A percentile compares a stretch with the other conserved stretches of the same genome.
Conservation (phyloP, 2,113 vertebrate genomes). For the Prietella phreatophila region DNA sequence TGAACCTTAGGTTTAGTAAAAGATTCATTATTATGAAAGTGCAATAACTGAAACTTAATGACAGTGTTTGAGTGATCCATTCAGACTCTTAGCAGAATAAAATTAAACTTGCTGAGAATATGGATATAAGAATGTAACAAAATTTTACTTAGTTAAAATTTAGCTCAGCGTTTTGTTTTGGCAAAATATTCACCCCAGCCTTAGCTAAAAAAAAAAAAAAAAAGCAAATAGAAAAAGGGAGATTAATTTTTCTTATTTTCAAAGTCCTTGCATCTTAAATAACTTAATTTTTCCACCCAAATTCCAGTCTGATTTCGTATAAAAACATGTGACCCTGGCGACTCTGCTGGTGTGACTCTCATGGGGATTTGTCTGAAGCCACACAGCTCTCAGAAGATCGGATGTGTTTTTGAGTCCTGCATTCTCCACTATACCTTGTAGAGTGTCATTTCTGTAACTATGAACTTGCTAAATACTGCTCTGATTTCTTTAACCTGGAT, state of each 20-base stretch:
- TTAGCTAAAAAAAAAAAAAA: background rate
- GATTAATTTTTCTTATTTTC: background rate
- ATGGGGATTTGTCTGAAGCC: background rate
- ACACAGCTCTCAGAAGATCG: background rate
- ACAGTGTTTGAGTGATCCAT: background rate
- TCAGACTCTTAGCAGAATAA: background rate
- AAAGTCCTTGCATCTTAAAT: background rate
- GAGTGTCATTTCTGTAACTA: background rate
- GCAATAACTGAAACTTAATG: background rate
- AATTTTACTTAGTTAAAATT: background rate
- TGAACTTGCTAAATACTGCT: background rate
- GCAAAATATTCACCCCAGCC: background rate
- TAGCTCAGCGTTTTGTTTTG: background rate
- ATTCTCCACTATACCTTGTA: background rate
- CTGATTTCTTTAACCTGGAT: background rate
- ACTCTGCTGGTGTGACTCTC: background rate
- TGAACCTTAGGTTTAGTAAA: background rate
- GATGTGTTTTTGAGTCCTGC: background rate
- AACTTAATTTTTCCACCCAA: background rate
- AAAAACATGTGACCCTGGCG: background rate
- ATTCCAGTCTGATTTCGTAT: background rate
- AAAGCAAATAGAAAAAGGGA: background rate
- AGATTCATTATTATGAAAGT: background rate
- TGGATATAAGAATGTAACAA: background rate
- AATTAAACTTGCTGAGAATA: background rate